Evolutionary conservation across 2,888 invertebrate species (phyloP), one percentile per base, ranked within the genome.

Genomic region (Gortyna flavago): DNA sequence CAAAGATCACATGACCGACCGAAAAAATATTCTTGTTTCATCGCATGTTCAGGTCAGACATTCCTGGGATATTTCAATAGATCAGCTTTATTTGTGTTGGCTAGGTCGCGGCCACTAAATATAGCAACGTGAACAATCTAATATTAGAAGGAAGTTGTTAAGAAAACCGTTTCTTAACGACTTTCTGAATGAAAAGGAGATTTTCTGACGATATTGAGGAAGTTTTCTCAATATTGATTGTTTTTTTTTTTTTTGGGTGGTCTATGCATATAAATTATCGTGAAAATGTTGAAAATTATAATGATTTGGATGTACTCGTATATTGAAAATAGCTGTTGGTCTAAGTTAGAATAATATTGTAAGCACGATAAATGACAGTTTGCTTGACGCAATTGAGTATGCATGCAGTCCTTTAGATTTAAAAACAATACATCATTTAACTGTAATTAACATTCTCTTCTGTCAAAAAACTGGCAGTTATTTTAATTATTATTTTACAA

Each of bases 401-500:
- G 29, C 11, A 67, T 57, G 32, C 51, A 44, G 18, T 25, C 7
- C 5, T 29, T 29, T 48, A 64, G 21, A 76, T 71, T 85, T 57
- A 51, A 81, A 85, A 78, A 85, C 51, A 69, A 79, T 68, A 62
- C 13, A 35, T 64, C 68, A 77, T 83, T 80, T 66, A 85, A 77
- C 79, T 79, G 80, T 76, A 84, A 87, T 89, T 87, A 89, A 81
- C 86, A 86, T 87, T 76, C 81, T 84, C 74, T 79, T 76, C 67
- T 82, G 84, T 86, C 75, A 81, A 79, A 85, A 81, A 91, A 87
- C 85, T 80, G 86, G 88, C 89, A 87, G 89, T 89, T 90, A 89
- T 87, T 90, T 82, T 83, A 86, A 88, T 88, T 79, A 81, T 81
- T 67, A 85, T 87, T 88, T 88, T 85, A 86, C 86, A 84, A 88